Base-by-base conservation (phyloP, 2,888 invertebrate genomes). In the Conops quadrifasciatus region DNA sequence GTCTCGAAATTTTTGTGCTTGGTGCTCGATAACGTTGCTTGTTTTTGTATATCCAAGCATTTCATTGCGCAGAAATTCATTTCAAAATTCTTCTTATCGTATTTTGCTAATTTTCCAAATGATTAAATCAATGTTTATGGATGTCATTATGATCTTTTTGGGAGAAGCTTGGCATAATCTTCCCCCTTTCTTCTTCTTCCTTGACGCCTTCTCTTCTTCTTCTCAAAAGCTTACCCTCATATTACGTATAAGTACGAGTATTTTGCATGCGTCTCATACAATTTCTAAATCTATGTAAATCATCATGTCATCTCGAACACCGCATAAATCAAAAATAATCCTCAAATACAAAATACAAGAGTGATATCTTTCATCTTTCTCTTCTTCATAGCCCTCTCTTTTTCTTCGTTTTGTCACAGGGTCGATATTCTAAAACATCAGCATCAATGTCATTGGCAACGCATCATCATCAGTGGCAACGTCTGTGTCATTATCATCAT, bases 311-410 rank as follows among this genome's bases (percentile, higher is more conserved):
- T 81, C 82, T 82, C 75, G 78, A 82, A 79, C 79, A 80, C 80
- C 82, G 82, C 82, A 82, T 82, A 82, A 82, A 82, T 82, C 82
- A 82, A 81, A 81, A 82, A 81, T 82, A 82, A 82, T 82, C 82
- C 82, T 78, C 78, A 81, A 82, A 77, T 80, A 82, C 81, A 82
- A 65, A 73, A 67, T 65, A n/a, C 28, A 15, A 47, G 49, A 67
- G 49, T 51, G 62, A n/a, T 24, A 58, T 47, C 47, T 19, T 60
- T 51, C 59, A 67, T 36, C 19, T 9, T 26, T 70, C 53, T 13
- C n/a, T 56, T 56, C 9, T 36, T 36, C 36, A n/a, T n/a, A n/a
- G n/a, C 36, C 4, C 36, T 4, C 36, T 36, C 36, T 36, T 36
- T 49, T 53, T 21, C 19, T 45, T 60, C 15, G 19, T 26, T 36